Conservation (phyloP, 2,113 vertebrate species). For the Pollimyrus isidori region DNA sequence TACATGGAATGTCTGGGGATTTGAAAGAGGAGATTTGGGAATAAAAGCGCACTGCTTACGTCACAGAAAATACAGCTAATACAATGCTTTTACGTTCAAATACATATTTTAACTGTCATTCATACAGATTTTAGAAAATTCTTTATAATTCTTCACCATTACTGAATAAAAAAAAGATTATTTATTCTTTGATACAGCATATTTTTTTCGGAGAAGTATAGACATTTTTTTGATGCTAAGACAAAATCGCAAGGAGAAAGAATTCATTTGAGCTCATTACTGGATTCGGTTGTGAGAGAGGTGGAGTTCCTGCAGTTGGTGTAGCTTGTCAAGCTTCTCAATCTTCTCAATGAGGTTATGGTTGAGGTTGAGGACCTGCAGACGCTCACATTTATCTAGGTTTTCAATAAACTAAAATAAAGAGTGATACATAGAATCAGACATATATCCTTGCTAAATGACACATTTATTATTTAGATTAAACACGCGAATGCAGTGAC, state of each 20-base stretch:
- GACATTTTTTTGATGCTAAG: neutral
- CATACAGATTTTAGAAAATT: neutral
- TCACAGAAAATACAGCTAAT: neutral
- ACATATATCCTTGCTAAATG: neutral
- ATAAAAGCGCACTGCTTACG: neutral
- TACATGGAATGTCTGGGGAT: neutral
- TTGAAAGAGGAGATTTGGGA: neutral
- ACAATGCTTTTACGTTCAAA: neutral
- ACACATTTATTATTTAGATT: neutral
- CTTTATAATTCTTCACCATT: neutral
- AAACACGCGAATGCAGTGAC: neutral
- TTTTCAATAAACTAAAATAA: conserved; percentile 75
- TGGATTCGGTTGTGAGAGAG: conserved; percentile 72
- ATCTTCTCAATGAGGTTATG: conserved; percentile 74
- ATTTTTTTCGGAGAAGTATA: neutral
- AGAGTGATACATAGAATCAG: conserved; percentile 13
- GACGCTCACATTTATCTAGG: conserved; percentile 67
- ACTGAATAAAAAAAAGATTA: neutral
- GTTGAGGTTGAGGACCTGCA: conserved; percentile 71
- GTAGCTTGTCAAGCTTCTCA: conserved; percentile 70
- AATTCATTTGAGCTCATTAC: conserved; percentile 38
- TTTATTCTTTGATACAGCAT: neutral
- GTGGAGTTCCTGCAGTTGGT: conserved; percentile 68
- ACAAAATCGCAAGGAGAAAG: neutral
- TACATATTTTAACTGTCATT: neutral